These are phyloP conservation scores for Lucilia sericata DNA, from an alignment of 1,140 invertebrate genomes.

Conservation along the genomic window DNA sequence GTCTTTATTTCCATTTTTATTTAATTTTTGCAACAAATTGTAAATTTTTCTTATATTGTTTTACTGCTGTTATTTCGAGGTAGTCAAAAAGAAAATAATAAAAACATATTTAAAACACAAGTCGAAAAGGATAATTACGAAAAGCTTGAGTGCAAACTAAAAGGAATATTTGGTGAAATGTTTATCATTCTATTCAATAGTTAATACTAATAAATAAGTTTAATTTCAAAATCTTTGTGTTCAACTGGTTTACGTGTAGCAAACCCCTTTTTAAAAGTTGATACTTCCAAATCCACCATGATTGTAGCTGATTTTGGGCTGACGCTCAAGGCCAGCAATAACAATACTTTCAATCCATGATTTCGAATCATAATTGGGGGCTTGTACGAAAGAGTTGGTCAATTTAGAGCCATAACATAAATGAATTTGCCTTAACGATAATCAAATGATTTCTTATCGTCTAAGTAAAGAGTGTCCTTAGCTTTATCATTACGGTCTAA, in stretches of 20 bases:
- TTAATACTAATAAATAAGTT: constrained; percentile 69
- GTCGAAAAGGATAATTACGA: background rate
- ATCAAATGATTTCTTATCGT: constrained; percentile 90
- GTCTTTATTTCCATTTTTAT: too few relatives aligned
- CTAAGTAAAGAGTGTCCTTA: constrained; percentile 87
- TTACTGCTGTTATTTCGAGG: too few relatives aligned
- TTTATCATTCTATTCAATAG: background rate
- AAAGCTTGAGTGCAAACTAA: background rate
- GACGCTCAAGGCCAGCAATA: constrained; percentile 78
- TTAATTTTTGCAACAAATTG: too few relatives aligned
- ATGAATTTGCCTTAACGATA: constrained; percentile 87
- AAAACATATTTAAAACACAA: background rate
- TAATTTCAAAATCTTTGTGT: constrained; percentile 82
- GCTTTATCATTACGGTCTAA: constrained; percentile 80
- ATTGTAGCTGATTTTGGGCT: constrained; percentile 74
- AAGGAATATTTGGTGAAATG: background rate
- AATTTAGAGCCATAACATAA: constrained; percentile 77
- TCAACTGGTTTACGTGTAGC: constrained; percentile 87
- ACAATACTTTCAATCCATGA: constrained; percentile 91
- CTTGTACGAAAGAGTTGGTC: constrained; percentile 73
- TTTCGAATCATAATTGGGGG: constrained; percentile 76
- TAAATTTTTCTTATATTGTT: too few relatives aligned
- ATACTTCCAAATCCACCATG: constrained; percentile 57
- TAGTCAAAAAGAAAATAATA: background rate
- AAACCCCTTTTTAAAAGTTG: constrained; percentile 70